These are phyloP conservation scores for Galemys pyrenaicus DNA, from an alignment of 2,113 vertebrate species.

Conservation along the genomic window DNA sequence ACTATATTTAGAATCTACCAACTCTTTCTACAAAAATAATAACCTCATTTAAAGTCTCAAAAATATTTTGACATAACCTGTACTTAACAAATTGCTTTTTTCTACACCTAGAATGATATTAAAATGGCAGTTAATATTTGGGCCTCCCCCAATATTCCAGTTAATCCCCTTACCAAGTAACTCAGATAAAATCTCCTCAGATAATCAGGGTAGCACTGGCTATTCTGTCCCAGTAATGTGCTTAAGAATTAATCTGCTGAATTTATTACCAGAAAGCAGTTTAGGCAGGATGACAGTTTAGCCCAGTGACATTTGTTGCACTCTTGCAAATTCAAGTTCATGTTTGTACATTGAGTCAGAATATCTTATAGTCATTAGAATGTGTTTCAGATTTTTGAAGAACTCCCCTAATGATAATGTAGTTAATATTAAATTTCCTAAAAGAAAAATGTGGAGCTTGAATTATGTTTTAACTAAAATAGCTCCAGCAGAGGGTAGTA, in stretches of 20 bases:
- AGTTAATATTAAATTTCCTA: constrained; percentile 26
- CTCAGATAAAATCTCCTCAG: constrained; percentile 50
- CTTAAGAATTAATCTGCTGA: constrained; percentile 42
- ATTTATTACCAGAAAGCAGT: constrained; percentile 34
- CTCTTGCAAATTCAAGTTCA: not conserved
- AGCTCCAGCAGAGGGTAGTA: not conserved
- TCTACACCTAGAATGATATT: constrained; percentile 27
- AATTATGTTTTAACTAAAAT: constrained; percentile 46
- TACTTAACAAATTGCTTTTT: constrained; percentile 52
- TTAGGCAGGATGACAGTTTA: not conserved
- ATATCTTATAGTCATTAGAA: not conserved
- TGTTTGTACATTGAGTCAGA: not conserved
- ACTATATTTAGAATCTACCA: constrained; percentile 4
- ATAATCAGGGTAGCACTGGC: not conserved
- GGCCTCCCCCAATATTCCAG: not conserved
- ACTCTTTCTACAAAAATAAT: constrained; percentile 30
- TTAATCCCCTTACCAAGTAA: constrained; percentile 46
- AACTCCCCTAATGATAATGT: not conserved
- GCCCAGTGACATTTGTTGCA: not conserved
- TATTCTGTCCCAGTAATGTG: constrained; percentile 1
- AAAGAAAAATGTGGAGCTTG: constrained; percentile 17
- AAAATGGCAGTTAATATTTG: constrained; percentile 32
- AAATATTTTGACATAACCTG: constrained; percentile 1
- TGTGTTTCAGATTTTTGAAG: not conserved
- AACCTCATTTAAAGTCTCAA: constrained; percentile 10